Percentiles rank a stretch among this genome's conserved stretches.
Evolutionary conservation across 2,888 invertebrate genomes (phyloP).

Genomic region (Sialis fuliginosa): DNA sequence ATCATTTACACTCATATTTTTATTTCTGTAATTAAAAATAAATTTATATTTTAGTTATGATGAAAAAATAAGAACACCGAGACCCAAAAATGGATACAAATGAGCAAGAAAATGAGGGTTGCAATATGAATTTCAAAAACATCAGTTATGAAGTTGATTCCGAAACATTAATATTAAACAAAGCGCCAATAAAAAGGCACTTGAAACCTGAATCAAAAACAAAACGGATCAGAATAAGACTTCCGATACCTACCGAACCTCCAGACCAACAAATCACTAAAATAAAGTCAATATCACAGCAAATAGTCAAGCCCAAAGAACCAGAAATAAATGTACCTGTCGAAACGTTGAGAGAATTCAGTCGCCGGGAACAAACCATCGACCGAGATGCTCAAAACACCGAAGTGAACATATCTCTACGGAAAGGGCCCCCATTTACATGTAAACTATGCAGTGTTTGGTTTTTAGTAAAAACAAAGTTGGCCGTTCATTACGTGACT

Average conservation of each 20-base stretch:
- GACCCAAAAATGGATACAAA: not conserved
- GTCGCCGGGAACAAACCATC: not conserved
- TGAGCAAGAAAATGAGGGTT: not conserved
- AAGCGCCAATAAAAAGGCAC: slow-evolving; percentile 1
- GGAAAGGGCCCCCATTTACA: slow-evolving; percentile 1
- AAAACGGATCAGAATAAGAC: not conserved
- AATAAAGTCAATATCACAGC: not conserved
- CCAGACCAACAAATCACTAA: not conserved
- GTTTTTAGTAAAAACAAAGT: slow-evolving; percentile 12
- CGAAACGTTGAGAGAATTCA: slow-evolving; percentile 3
- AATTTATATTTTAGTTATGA: no score
- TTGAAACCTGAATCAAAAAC: slow-evolving; percentile 1
- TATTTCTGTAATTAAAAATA: no score
- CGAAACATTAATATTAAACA: not conserved
- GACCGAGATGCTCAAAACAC: slow-evolving; percentile 4
- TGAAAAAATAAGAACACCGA: not conserved
- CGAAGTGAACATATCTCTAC: slow-evolving; percentile 4
- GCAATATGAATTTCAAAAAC: not conserved
- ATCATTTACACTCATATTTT: no score
- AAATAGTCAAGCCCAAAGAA: not conserved
- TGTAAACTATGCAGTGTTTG: slow-evolving; percentile 10
- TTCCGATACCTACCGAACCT: not conserved
- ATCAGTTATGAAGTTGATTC: not conserved
- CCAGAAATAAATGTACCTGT: not conserved
- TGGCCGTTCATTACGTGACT: slow-evolving; percentile 12